Evolutionary conservation across 2,113 vertebrate species (phyloP).

Genomic region (Ameiurus melas): DNA sequence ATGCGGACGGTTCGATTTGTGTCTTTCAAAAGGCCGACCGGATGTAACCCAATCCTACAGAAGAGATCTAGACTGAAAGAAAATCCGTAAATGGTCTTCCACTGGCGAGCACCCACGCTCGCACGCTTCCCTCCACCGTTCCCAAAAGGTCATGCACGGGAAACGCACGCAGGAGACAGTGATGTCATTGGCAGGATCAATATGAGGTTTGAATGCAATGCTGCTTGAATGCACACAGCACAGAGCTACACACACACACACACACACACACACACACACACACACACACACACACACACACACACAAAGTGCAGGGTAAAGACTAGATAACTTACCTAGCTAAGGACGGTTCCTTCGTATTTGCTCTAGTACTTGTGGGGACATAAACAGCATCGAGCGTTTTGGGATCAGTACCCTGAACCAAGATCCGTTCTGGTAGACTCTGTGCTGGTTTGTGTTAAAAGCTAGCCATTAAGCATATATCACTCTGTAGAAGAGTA

Average conservation of each 20-base stretch:
- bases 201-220: slow-evolving; percentile 43
- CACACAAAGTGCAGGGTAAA: neutral
- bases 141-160: slow-evolving; percentile 26
- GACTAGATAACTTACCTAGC: no score
- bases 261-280: neutral
- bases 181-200: slow-evolving; percentile 52
- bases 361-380: neutral
- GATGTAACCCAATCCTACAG: slow-evolving; percentile 36
- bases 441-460: neutral
- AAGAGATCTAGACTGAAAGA: slow-evolving; percentile 8
- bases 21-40: slow-evolving; percentile 13
- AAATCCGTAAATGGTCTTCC: slow-evolving; percentile 25
- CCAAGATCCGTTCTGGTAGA: neutral
- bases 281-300: neutral
- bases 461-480: neutral
- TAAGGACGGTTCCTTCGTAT: neutral
- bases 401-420: neutral
- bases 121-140: neutral
- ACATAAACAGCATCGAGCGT: neutral
- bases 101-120: neutral
- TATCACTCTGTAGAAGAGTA: neutral
- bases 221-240: neutral
- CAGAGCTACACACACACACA: neutral
- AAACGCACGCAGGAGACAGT: slow-evolving; percentile 40
- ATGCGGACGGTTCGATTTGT: slow-evolving; percentile 23